A percentile compares a stretch with the other conserved stretches of the same genome.
Evolutionary conservation across 92 coral and sea anemone genomes (phyloP).

Genomic region (Zoanthus solanderi): DNA sequence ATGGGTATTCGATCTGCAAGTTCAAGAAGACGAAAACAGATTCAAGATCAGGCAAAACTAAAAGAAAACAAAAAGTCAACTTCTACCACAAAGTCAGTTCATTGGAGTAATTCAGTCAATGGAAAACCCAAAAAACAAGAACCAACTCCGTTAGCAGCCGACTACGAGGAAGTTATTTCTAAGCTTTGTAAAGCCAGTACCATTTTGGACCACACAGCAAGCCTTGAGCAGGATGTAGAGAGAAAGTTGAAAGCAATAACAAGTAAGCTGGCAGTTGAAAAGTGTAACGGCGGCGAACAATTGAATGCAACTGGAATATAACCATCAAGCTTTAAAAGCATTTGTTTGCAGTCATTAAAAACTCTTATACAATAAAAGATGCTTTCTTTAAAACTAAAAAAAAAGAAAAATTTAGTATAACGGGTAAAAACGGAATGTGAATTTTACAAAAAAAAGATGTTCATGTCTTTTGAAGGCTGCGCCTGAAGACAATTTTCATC

Average conservation of each 20-base stretch:
- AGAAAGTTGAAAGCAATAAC: conserved; percentile 65
- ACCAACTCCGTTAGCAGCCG: conserved; percentile 17
- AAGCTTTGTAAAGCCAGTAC: conserved; percentile 70
- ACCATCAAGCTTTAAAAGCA: neutral
- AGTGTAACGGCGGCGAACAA: neutral
- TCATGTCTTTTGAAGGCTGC: too few species aligned
- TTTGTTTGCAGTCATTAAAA: neutral
- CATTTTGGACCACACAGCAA: conserved; percentile 72
- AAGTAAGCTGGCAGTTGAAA: conserved; percentile 47
- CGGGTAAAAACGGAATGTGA: neutral
- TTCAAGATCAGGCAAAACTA: neutral
- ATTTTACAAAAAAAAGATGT: neutral
- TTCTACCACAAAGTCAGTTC: conserved; percentile 26
- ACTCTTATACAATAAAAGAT: too few species aligned
- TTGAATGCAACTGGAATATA: conserved; percentile 1
- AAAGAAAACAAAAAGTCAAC: conserved; percentile 11
- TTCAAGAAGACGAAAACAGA: conserved; percentile 19
- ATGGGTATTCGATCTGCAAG: conserved; percentile 8
- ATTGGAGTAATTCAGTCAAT: conserved; percentile 21
- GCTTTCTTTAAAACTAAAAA: neutral
- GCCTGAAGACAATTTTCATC: neutral
- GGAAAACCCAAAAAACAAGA: conserved; percentile 12
- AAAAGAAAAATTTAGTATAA: neutral
- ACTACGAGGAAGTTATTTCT: conserved; percentile 73
- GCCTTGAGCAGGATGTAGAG: conserved; percentile 73